Conservation (phyloP, 2,888 invertebrate species). For the Conops quadrifasciatus region DNA sequence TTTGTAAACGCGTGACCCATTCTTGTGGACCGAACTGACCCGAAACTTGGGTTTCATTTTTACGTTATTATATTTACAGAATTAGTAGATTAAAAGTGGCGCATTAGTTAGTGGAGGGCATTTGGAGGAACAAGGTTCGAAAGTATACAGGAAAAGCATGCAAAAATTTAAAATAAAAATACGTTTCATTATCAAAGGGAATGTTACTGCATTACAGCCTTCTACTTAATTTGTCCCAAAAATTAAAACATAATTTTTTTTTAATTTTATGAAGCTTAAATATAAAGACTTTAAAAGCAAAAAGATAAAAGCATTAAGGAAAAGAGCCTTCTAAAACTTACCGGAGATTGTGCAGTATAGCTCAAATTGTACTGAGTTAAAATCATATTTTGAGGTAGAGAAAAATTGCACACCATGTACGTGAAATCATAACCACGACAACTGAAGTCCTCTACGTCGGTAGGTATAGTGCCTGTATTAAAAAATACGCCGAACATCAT, state of each 20-base stretch:
- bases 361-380: constrained; percentile 67
- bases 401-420: constrained; percentile 79
- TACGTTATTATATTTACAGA: constrained; percentile 10
- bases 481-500: not conserved
- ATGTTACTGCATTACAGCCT: constrained; percentile 28
- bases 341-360: constrained; percentile 47
- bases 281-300: too few relatives aligned
- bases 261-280: too few relatives aligned
- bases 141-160: constrained; percentile 1
- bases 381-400: constrained; percentile 69
- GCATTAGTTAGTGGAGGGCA: constrained; percentile 7
- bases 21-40: constrained; percentile 32
- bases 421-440: constrained; percentile 80
- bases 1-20: constrained; percentile 45
- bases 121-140: constrained; percentile 7
- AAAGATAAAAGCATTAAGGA: too few relatives aligned
- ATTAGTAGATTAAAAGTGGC: constrained; percentile 13
- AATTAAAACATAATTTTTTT: not conserved
- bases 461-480: constrained; percentile 70
- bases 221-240: not conserved
- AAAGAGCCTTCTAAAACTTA: constrained; percentile 44
- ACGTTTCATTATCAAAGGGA: not conserved
- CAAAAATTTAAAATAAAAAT: constrained; percentile 12
- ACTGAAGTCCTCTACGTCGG: constrained; percentile 73
- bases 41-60: constrained; percentile 21